Conservation (phyloP, 2,113 vertebrate species). For the Thoracochromis brauschi region DNA sequence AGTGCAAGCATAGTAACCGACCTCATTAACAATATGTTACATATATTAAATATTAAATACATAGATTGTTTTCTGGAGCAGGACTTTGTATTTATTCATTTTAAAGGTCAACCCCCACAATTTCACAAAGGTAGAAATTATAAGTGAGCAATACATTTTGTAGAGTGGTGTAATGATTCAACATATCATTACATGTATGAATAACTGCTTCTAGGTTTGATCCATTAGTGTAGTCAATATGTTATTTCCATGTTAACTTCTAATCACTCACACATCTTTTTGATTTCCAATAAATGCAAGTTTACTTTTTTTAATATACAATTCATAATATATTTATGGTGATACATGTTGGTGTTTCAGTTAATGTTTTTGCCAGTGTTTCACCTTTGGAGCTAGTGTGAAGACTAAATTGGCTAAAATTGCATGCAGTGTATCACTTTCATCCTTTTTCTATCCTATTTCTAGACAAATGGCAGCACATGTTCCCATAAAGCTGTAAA, state of each 20-base stretch:
- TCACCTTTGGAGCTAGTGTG: not conserved
- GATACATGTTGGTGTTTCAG: not conserved
- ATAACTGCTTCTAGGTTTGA: not conserved
- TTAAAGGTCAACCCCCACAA: not conserved
- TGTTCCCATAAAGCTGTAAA: not conserved
- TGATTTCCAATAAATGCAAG: not conserved
- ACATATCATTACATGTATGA: not conserved
- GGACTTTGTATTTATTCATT: not conserved
- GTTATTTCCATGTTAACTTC: not conserved
- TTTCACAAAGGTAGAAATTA: not conserved
- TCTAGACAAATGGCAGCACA: not conserved
- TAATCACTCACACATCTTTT: not conserved
- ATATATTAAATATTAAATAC: not conserved
- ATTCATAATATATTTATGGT: not conserved
- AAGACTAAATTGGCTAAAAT: not conserved
- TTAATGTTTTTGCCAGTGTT: not conserved
- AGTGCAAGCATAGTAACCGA: not conserved
- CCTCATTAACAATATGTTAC: not conserved
- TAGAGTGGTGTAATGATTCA: not conserved
- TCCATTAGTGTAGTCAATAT: not conserved
- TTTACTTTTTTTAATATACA: not conserved
- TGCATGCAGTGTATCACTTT: not conserved
- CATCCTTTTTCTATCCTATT: not conserved
- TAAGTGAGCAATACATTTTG: not conserved
- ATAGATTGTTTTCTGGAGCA: not conserved